Evolutionary conservation across 2,888 invertebrate genomes (phyloP), one percentile per base, ranked within the genome.

Genomic region (Eucera pruinosa): DNA sequence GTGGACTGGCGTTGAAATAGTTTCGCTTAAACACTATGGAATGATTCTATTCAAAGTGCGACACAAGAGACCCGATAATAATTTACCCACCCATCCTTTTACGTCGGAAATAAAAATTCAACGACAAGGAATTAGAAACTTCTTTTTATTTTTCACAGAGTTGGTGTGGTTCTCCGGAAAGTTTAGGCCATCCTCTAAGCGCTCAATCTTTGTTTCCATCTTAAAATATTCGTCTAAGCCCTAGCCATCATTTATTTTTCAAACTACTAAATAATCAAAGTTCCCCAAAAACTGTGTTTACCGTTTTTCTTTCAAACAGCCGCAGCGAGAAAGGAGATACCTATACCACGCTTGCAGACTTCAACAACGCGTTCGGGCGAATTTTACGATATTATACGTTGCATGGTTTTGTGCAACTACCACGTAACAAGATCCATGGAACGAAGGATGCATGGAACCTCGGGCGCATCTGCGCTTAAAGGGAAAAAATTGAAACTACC

Each of bases 371-470:
- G 45, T 45, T 2, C 23, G 3, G n/a, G 1, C 9, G 25, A 43
- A 58, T 39, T 68, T 55, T 30, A 68, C 36, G 54, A 72, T 39
- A 60, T 60, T 48, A 15, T 18, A 9, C 48, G 36, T 18, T 18
- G 45, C 25, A 9, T 13, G 57, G 25, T 50, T 58, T 50, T 39
- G 11, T 5, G 54, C 13, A 6, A 30, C n/a, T 33, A 52, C 39
- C 61, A 30, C 20, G 45, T 47, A 74, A 71, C 55, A 18, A 70
- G 48, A 64, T 57, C 71, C 20, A 15, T 7, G n/a, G 50, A 18
- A 5, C 23, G 48, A 50, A 50, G 43, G 36, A 36, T 36, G 36
- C 36, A 36, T 2, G 9, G 36, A 36, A 1, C 39, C 18, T 20
- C 18, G 15, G 7, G 41, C 48, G 25, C 25, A 18, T 48, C 36